Conservation (phyloP, 2,888 invertebrate genomes). For the Brachypalpus laphriformis region DNA sequence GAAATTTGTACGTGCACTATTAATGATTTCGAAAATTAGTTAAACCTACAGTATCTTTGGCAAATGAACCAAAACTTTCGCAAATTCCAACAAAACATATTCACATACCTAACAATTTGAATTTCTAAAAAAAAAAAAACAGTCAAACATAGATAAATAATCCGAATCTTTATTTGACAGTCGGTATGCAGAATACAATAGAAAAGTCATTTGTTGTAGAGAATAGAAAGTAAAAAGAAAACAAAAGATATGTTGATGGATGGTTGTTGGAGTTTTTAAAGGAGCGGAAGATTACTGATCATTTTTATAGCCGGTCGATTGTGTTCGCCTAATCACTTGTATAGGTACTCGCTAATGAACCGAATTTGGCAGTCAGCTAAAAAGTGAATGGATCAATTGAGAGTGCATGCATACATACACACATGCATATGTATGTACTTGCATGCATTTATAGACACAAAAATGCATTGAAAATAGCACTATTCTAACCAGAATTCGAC, state of each 20-base stretch:
- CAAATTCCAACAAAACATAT: background rate
- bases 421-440: no score
- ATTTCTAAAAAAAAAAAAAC: background rate
- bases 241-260: background rate
- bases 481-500: no score
- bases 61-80: background rate
- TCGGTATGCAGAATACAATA: background rate
- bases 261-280: background rate
- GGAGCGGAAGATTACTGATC: background rate
- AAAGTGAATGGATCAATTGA: no score
- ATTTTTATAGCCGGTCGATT: no score
- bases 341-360: no score
- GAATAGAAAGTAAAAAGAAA: conserved; percentile 8
- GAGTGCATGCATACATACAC: no score
- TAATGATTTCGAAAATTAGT: background rate
- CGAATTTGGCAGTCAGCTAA: no score
- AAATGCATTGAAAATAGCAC: no score
- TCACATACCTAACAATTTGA: background rate
- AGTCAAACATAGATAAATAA: background rate
- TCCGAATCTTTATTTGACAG: background rate
- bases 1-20: background rate
- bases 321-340: no score
- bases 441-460: no score
- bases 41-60: background rate
- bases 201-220: background rate